These are phyloP conservation scores for Dendrolimus pini DNA, from an alignment of 2,888 invertebrate species.

Conservation along the genomic window DNA sequence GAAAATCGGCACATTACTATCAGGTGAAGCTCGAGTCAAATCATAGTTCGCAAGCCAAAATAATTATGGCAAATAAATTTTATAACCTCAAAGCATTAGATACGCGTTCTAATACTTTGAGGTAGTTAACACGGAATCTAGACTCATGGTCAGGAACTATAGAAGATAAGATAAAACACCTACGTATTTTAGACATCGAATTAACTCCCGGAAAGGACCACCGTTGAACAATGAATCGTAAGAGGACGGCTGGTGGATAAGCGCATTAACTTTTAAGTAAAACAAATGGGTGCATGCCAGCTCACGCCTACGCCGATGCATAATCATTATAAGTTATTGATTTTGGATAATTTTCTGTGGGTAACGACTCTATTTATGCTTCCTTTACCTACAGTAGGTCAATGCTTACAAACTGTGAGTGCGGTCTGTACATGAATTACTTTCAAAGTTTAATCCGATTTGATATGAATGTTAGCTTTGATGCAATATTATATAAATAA, in stretches of 20 bases:
- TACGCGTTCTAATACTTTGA: no score
- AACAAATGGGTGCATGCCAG: conserved; percentile 53
- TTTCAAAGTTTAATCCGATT: no score
- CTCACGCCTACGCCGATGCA: conserved; percentile 42
- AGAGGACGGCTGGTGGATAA: conserved; percentile 35
- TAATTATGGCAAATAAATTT: no score
- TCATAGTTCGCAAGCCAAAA: no score
- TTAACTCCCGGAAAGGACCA: conserved; percentile 42
- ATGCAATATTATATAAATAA: no score
- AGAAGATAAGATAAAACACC: conserved; percentile 17
- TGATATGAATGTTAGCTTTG: no score
- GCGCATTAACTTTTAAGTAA: conserved; percentile 56
- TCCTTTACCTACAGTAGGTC: background rate
- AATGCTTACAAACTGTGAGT: background rate
- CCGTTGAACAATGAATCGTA: conserved; percentile 35
- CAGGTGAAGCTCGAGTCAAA: no score
- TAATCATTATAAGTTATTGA: conserved; percentile 50
- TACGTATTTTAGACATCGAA: conserved; percentile 18
- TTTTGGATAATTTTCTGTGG: conserved; percentile 30
- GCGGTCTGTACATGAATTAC: no score
- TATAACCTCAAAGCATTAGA: no score
- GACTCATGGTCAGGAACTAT: conserved; percentile 8
- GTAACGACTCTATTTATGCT: background rate
- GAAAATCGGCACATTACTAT: no score
- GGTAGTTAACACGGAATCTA: no score